A percentile compares a stretch with the other conserved stretches of the same genome.
phyloP scores from a whole-genome alignment of 2,113 vertebrate species.

The Chamaetylas fuelleborni region DNA sequence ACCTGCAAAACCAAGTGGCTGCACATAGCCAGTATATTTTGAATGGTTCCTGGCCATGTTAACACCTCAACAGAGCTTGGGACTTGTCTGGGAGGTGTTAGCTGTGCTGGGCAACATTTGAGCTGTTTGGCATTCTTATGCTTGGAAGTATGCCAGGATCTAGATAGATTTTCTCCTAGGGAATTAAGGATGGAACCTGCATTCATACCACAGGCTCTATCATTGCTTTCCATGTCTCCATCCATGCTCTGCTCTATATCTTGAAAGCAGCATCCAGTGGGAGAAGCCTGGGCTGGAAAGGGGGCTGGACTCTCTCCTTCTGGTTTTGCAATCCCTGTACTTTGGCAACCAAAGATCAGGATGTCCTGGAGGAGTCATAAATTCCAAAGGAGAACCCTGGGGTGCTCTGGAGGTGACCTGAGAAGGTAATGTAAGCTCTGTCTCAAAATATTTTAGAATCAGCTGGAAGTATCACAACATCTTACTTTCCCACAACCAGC shows the following conservation, averaged over 20 bases:
- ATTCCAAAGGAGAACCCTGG: neutral
- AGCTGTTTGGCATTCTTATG: neutral
- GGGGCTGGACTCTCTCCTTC: neutral
- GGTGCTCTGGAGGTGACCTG: neutral
- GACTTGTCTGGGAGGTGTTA: neutral
- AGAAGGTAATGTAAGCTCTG: neutral
- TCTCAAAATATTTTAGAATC: neutral
- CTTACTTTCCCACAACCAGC: neutral
- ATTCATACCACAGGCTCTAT: neutral
- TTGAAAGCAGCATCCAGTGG: neutral
- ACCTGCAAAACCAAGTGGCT: neutral
- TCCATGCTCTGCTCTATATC: neutral
- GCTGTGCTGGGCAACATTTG: neutral
- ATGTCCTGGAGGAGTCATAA: neutral
- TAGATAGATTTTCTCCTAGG: neutral
- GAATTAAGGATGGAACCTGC: neutral
- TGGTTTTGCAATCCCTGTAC: neutral
- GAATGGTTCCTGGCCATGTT: neutral
- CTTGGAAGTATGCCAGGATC: neutral
- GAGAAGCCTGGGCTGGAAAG: neutral
- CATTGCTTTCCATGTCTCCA: neutral
- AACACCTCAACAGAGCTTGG: neutral
- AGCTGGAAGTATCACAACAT: neutral
- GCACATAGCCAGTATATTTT: neutral
- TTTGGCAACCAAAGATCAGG: neutral